Evolutionary conservation across 1,140 invertebrate genomes (phyloP), one percentile per base, ranked within the genome.

Genomic region (Drosophila nigrodunni): DNA sequence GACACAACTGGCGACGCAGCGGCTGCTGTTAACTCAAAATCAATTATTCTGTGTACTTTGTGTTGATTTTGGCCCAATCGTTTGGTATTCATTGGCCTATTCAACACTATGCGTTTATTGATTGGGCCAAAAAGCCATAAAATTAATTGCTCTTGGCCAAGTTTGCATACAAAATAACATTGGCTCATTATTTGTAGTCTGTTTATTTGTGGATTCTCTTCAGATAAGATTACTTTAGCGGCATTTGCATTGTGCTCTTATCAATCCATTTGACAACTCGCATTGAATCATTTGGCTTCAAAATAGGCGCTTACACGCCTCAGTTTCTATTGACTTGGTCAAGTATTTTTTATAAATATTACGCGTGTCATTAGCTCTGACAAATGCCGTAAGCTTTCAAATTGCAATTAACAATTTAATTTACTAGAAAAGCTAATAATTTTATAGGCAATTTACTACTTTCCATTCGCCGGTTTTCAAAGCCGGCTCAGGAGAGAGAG

Each of bases 231-330:
- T 55, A 34, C 50, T 34, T 70, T 54, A 62, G 15, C 58, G 49
- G 39, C 47, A 43, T 18, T 35, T 44, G n/a, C 21, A 18, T 43
- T 46, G 21, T 9, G 43, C 7, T n/a, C 44, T 67, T 67, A 58
- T 73, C 43, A 59, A 58, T 67, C 21, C 54, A 30, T n/a, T 74
- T 46, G 64, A 64, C 43, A 57, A n/a, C 46, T 64, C 7, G 13
- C 13, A 69, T 62, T 74, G 66, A 74, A 58, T 74, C 72, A 74
- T 43, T 62, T 50, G 52, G 3, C 50, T 70, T 30, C 13, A 74
- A 74, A 70, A 74, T 74, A 74, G 72, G 3, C 58, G 66, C 58
- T 74, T 74, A 74, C 66, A 69, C 39, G 58, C 41, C 58, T 9
- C 18, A 50, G 3, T 44, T 72, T 44, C 25, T 25, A 37, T 35